Evolutionary conservation across 2,797 vertebrate genomes (phyloP).

Genomic region (Antennarius maculatus): DNA sequence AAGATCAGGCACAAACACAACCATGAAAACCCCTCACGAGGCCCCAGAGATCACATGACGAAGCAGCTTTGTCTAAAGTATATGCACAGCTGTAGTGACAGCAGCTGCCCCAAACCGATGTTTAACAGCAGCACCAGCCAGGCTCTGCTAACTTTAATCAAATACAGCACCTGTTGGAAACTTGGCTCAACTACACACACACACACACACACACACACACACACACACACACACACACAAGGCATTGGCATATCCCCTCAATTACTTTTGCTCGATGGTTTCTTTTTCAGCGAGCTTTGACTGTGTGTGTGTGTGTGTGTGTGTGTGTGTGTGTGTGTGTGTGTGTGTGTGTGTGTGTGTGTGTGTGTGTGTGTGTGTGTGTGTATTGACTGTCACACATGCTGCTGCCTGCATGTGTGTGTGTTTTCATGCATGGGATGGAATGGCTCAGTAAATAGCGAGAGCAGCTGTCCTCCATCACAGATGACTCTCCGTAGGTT

Average conservation of each 20-base stretch:
- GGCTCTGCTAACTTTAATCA: constrained; percentile 66
- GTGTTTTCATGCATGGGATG: constrained; percentile 36
- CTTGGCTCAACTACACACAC: constrained; percentile 31
- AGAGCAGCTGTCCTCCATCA: constrained; percentile 68
- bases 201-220: neutral
- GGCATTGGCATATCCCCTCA: constrained; percentile 7
- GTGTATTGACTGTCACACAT: constrained; percentile 30
- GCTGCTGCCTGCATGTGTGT: constrained; percentile 20
- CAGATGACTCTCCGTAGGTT: constrained; percentile 36
- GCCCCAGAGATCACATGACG: constrained; percentile 43
- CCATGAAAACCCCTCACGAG: constrained; percentile 9
- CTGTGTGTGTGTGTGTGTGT: constrained; percentile 21
- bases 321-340: constrained; percentile 27
- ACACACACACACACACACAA: constrained; percentile 5
- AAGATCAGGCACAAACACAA: constrained; percentile 1
- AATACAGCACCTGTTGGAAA: constrained; percentile 75
- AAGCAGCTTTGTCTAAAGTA: constrained; percentile 49
- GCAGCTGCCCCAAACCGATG: constrained; percentile 72
- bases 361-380: constrained; percentile 24
- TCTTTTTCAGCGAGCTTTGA: constrained; percentile 24
- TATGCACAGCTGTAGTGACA: constrained; percentile 71
- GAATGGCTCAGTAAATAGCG: constrained; percentile 57
- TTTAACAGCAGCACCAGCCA: constrained; percentile 65
- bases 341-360: constrained; percentile 21
- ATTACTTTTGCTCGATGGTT: constrained; percentile 25